Evolutionary conservation across 2,113 vertebrate species (phyloP), one percentile per base, ranked within the genome.

Genomic region (Entosphenus tridentatus): DNA sequence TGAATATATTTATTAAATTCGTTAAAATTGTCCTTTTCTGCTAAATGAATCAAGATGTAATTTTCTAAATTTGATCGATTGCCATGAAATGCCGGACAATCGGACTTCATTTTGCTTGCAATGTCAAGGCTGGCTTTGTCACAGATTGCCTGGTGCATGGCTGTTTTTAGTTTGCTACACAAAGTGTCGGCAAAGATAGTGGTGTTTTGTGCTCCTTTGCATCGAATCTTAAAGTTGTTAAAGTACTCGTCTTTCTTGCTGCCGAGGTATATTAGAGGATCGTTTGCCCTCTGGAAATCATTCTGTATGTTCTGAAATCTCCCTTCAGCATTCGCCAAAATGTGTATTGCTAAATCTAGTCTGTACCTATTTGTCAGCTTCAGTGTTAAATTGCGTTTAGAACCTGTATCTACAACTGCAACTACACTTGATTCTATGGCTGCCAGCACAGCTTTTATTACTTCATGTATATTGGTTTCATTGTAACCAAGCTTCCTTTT

Each of bases 21-120:
- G 8, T 71, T 55, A 78, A 85, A 85, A 1, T 76, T 72, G 57
- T 83, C 79, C 16, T 82, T 57, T 67, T 82, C 6, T 67, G 82
- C 82, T 57, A 85, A 72, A 21, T 74, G 76, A 56, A 57, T 78
- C 68, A 86, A 75, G 56, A 85, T 74, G 71, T 78, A 76, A 56
- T 77, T 76, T 68, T 86, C 85, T 65, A 86, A 73, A 17, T 76
- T 78, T 58, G 73, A 57, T 18, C 76, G 78, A 10, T 1, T 69
- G 73, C 2, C 18, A 18, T 18, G 2, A 18, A 86, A 84, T 11
- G 76, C 76, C 8, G 76, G 65, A 56, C 68, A 14, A 56, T 56
- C 78, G 55, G 14, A 1, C 71, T 2, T 67, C 73, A 85, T 80
- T 4, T 79, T 74, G 5, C 17, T 70, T 39, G 79, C 75, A 0